Evolutionary conservation across 1,140 invertebrate species (phyloP), one percentile per base, ranked within the genome.

Genomic region (Brachionus manjavacas): DNA sequence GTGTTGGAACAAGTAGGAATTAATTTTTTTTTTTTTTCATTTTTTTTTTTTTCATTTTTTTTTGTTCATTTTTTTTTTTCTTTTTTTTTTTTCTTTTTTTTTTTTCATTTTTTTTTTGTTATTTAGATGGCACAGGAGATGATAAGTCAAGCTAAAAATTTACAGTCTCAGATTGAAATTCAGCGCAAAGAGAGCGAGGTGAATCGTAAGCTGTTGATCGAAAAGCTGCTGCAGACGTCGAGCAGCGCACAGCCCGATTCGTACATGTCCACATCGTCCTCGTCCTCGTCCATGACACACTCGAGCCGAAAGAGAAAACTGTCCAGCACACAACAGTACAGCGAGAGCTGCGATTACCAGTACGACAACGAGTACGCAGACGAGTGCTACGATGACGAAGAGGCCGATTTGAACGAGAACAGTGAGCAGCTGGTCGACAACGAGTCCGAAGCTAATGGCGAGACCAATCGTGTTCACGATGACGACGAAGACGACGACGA

Each of bases 141-240:
- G 72, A 76, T 76, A 49, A 76, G 49, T 25, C 72, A 76, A 16
- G 72, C 41, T 6, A 76, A 76, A 28, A 76, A 28, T 31, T 25
- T 76, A 12, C 72, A 76, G 25, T 76, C 72, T 28, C 72, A 76
- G 23, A 76, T 76, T 46, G 72, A 76, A 52, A 49, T 76, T 25
- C 41, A 46, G 16, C 39, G 43, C 41, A 76, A 76, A 76, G 72
- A 76, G 46, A 76, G 39, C 23, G 72, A 76, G 23, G 41, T 52
- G 2, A 76, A 76, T 49, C 41, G 72, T 7, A 76, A 23, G 31
- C 1, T 76, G 46, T 12, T 76, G 6, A 76, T 76, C 12, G 72
- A 76, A 3, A 76, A 76, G 20, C 20, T 76, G n/a, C 49, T 76
- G 12, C 72, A 76, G 28, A 9, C 68, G 31, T 11, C 4, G 2